These are phyloP conservation scores for Rhagologus leucostigma DNA, from an alignment of 2,113 vertebrate genomes.

Conservation along the genomic window DNA sequence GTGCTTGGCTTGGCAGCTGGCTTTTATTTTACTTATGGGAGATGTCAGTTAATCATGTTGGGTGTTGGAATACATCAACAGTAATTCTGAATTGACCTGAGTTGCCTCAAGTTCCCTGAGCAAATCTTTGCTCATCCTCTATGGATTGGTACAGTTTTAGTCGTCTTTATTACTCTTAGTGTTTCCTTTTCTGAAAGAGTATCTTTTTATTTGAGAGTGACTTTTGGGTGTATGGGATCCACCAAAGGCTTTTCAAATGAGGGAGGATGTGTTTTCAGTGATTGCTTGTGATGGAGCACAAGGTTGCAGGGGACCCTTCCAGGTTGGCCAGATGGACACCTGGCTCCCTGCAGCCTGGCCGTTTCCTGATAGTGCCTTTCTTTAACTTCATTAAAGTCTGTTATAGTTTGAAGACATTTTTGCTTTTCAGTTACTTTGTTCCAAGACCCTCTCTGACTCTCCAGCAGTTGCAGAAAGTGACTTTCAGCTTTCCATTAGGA, in stretches of 20 bases:
- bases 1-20: not conserved
- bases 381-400: not conserved
- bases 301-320: not conserved
- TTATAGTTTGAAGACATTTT: not conserved
- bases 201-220: not conserved
- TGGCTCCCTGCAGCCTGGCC: not conserved
- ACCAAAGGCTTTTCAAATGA: not conserved
- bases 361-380: not conserved
- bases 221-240: not conserved
- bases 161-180: not conserved
- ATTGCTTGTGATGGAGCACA: not conserved
- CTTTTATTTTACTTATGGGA: not conserved
- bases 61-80: not conserved
- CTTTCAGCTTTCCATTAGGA: conserved; percentile 15
- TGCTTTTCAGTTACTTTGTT: not conserved
- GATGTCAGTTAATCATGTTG: not conserved
- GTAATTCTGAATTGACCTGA: not conserved
- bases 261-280: not conserved
- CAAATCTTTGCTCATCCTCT: not conserved
- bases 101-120: not conserved
- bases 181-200: not conserved
- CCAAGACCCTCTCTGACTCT: not conserved
- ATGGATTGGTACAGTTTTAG: not conserved
- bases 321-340: not conserved
- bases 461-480: not conserved